Conservation (phyloP, 1,140 invertebrate genomes). For the Drosophila bifasciata region DNA sequence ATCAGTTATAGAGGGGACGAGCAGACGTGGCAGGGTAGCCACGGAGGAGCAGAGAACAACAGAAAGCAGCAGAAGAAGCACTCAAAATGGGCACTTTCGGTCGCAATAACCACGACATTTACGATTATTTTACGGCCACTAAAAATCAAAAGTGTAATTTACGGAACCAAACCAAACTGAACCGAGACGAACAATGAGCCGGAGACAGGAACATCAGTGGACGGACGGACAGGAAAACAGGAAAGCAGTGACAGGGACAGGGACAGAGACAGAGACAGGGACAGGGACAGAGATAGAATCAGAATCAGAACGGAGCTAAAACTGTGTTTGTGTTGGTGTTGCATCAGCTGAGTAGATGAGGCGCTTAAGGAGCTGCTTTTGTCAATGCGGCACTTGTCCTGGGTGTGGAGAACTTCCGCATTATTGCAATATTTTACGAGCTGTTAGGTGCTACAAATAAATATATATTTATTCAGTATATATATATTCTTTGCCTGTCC, state of each 20-base stretch:
- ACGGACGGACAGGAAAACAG: slow-evolving; percentile 6
- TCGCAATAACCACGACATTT: slow-evolving; percentile 84
- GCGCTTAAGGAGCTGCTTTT: not conserved
- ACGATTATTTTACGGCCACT: slow-evolving; percentile 84
- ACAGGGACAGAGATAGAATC: slow-evolving; percentile 4
- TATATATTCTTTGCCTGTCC: too few species aligned
- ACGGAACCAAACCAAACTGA: slow-evolving; percentile 77
- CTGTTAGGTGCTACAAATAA: too few species aligned
- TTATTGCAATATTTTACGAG: not conserved
- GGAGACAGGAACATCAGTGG: slow-evolving; percentile 13
- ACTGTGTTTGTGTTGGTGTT: slow-evolving; percentile 40
- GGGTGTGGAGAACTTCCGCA: not conserved
- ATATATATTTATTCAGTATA: too few species aligned
- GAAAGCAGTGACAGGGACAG: too few species aligned
- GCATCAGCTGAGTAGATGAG: slow-evolving; percentile 44
- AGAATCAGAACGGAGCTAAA: not conserved
- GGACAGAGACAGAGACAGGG: slow-evolving; percentile 9
- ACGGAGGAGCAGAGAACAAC: too few species aligned
- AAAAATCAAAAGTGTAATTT: slow-evolving; percentile 84
- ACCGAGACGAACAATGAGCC: slow-evolving; percentile 62
- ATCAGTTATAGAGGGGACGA: slow-evolving; percentile 52
- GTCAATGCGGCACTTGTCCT: slow-evolving; percentile 16
- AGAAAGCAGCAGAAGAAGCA: slow-evolving; percentile 30
- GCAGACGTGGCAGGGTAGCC: slow-evolving; percentile 9
- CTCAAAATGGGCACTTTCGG: slow-evolving; percentile 82